Conservation (phyloP, 1,140 invertebrate species). For the Camponotus floridanus region DNA sequence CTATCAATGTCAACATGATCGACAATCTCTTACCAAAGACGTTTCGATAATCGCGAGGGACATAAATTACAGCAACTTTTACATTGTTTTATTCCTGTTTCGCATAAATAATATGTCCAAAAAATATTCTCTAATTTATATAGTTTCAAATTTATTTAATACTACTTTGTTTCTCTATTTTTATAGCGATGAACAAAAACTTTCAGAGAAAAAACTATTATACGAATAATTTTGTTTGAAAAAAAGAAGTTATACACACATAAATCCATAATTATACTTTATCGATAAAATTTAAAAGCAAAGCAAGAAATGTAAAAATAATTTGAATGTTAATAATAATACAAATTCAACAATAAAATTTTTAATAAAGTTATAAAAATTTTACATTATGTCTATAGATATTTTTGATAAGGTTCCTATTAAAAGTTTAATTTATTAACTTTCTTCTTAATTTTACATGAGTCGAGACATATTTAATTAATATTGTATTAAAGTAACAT, state of each 20-base stretch:
- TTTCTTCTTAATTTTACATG: no score
- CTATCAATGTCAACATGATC: constrained; percentile 2
- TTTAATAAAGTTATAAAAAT: not conserved
- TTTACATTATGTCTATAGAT: not conserved
- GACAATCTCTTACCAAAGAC: not conserved
- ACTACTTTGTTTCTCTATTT: not conserved
- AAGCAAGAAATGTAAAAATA: not conserved
- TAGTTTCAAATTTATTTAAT: not conserved
- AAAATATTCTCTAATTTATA: not conserved
- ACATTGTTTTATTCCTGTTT: not conserved
- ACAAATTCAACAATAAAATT: not conserved
- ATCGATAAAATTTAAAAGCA: not conserved
- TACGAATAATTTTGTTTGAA: not conserved
- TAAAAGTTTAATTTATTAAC: no score
- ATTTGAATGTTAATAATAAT: not conserved
- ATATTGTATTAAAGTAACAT: not conserved
- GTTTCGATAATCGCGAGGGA: not conserved
- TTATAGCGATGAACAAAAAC: not conserved
- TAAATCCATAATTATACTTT: not conserved
- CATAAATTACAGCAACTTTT: not conserved
- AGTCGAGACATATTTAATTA: constrained; percentile 12
- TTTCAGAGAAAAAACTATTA: not conserved
- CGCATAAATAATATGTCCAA: no score
- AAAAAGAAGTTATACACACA: not conserved
- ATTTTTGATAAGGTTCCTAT: constrained; percentile 13